Conservation (phyloP, 2,888 invertebrate genomes). For the Dynastes tityus region DNA sequence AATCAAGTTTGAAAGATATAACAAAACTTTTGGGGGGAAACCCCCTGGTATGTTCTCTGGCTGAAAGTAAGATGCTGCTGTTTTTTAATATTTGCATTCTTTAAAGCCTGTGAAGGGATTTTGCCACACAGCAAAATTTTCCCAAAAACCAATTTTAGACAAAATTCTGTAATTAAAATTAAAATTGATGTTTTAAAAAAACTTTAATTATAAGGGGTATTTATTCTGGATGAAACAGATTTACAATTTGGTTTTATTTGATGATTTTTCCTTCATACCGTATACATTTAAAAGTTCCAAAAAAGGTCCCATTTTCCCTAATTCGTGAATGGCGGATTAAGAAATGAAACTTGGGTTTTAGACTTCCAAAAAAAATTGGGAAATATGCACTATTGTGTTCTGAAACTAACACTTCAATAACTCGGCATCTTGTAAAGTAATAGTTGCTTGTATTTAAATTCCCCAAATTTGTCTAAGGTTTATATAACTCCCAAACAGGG, state of each 20-base stretch:
- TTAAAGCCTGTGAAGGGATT: slow-evolving; percentile 2
- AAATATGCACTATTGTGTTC: slow-evolving; percentile 16
- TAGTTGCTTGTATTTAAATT: too few species aligned
- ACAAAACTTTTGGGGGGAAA: slow-evolving; percentile 11
- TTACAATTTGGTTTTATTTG: slow-evolving; percentile 44
- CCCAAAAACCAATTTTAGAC: slow-evolving; percentile 5
- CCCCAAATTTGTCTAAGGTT: too few species aligned
- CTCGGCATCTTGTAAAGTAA: not conserved
- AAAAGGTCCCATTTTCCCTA: slow-evolving; percentile 2
- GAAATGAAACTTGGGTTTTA: slow-evolving; percentile 38
- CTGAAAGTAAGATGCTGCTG: not conserved
- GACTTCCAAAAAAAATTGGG: slow-evolving; percentile 9
- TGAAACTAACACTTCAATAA: slow-evolving; percentile 12
- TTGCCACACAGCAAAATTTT: slow-evolving; percentile 8
- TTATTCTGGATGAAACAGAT: slow-evolving; percentile 13
- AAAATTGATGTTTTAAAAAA: slow-evolving; percentile 27
- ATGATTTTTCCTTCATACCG: slow-evolving; percentile 57
- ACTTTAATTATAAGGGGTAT: slow-evolving; percentile 22
- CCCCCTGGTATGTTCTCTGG: slow-evolving; percentile 1
- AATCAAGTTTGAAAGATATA: slow-evolving; percentile 18
- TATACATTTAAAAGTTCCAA: too few species aligned
- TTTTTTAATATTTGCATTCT: not conserved
- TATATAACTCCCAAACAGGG: slow-evolving; percentile 53
- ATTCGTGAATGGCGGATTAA: slow-evolving; percentile 24
- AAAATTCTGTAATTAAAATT: slow-evolving; percentile 35